These are phyloP conservation scores for Polyergus mexicanus DNA, from an alignment of 1,140 invertebrate genomes.

Conservation along the genomic window DNA sequence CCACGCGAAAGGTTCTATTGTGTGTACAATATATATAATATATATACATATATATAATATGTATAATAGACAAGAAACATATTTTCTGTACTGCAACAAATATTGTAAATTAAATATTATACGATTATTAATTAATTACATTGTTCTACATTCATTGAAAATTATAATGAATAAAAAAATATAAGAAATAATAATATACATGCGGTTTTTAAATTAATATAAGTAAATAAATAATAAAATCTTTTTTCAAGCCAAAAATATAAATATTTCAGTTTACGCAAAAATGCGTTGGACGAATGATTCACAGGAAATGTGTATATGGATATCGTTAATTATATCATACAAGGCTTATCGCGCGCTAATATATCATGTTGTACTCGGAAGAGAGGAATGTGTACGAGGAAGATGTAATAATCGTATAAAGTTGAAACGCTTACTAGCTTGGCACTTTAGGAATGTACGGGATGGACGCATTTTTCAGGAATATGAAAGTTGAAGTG, in stretches of 20 bases:
- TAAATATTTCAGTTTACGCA: background rate
- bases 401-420: background rate
- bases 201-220: background rate
- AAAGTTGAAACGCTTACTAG: conserved; percentile 59
- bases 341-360: background rate
- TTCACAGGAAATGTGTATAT: background rate
- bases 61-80: background rate
- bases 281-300: background rate
- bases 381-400: background rate
- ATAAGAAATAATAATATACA: background rate
- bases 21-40: background rate
- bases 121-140: conserved; percentile 22
- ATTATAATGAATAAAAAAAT: conserved; percentile 31
- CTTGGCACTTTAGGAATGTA: conserved; percentile 38
- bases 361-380: background rate
- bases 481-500: conserved; percentile 52
- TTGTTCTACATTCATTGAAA: background rate
- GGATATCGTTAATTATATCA: background rate
- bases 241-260: conserved; percentile 1
- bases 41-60: background rate
- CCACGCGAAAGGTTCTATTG: conserved; percentile 7
- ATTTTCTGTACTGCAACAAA: background rate
- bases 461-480: conserved; percentile 45
- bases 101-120: conserved; percentile 33
- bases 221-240: background rate